Conservation (phyloP, 2,888 invertebrate species). For the Tetrapedia diversipes region DNA sequence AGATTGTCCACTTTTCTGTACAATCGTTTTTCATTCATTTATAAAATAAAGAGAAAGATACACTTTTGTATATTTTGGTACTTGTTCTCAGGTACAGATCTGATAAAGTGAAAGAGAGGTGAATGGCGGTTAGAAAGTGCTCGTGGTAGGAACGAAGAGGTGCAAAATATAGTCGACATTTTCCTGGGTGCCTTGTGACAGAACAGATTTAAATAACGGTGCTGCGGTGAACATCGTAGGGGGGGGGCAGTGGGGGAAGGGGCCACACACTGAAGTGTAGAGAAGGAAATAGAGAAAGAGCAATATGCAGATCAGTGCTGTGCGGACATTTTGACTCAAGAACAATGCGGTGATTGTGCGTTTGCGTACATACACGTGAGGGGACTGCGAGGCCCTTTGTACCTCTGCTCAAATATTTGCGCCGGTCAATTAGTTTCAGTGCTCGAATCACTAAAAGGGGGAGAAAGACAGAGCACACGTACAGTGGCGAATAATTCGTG, state of each 20-base stretch:
- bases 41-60: no score
- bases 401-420: conserved; percentile 17
- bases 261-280: background rate
- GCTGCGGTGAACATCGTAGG: conserved; percentile 41
- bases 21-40: no score
- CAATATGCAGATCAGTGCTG: conserved; percentile 75
- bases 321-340: conserved; percentile 76
- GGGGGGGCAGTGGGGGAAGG: conserved; percentile 29
- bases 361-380: conserved; percentile 60
- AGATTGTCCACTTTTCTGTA: no score
- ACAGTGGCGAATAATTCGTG: conserved; percentile 40
- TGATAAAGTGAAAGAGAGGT: background rate
- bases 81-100: no score
- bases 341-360: conserved; percentile 66
- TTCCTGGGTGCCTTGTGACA: conserved; percentile 24
- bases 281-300: conserved; percentile 21
- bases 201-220: conserved; percentile 45
- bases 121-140: conserved; percentile 3
- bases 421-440: conserved; percentile 16
- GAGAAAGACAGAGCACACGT: no score
- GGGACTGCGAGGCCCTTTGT: conserved; percentile 17
- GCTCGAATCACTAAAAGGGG: background rate
- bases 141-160: conserved; percentile 23
- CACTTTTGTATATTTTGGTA: no score
- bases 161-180: conserved; percentile 52